Evolutionary conservation across 2,113 vertebrate species (phyloP).

Genomic region (Sinocyclocheilus rhinocerous): DNA sequence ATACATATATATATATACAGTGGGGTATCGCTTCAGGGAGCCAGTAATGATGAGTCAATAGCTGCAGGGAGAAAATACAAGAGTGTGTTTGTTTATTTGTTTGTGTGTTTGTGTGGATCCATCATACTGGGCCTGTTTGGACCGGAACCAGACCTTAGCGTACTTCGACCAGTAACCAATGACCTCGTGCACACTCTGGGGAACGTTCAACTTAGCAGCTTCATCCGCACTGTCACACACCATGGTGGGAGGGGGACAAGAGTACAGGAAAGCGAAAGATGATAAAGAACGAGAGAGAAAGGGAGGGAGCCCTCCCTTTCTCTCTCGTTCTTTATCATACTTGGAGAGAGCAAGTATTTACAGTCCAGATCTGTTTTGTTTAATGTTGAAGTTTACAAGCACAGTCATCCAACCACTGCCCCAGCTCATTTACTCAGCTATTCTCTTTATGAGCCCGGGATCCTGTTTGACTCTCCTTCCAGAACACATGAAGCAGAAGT

Average conservation of each 20-base stretch:
- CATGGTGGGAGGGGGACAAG: background rate
- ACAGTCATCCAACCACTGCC: background rate
- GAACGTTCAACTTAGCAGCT: slow-evolving; percentile 47
- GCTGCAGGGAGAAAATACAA: no score
- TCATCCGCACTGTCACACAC: slow-evolving; percentile 30
- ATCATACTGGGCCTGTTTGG: slow-evolving; percentile 41
- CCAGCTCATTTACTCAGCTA: background rate
- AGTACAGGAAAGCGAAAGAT: slow-evolving; percentile 1
- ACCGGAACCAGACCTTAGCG: slow-evolving; percentile 34
- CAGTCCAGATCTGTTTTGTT: slow-evolving; percentile 41
- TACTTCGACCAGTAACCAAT: slow-evolving; percentile 38
- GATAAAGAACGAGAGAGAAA: background rate
- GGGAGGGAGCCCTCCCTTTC: background rate
- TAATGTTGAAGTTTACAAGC: slow-evolving; percentile 40
- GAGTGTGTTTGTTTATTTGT: background rate
- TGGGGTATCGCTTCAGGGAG: background rate
- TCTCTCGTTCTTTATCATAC: no score
- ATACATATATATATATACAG: no score
- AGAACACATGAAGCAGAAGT: background rate
- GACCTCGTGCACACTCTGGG: slow-evolving; percentile 37
- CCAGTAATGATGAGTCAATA: background rate
- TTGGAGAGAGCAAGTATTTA: slow-evolving; percentile 43
- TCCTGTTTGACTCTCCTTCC: background rate
- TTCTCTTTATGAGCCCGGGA: background rate
- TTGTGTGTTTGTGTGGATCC: background rate